Percentiles rank a stretch among this genome's conserved stretches.
Conservation (phyloP, 1,140 invertebrate genomes). For the Pectinophora gossypiella region DNA sequence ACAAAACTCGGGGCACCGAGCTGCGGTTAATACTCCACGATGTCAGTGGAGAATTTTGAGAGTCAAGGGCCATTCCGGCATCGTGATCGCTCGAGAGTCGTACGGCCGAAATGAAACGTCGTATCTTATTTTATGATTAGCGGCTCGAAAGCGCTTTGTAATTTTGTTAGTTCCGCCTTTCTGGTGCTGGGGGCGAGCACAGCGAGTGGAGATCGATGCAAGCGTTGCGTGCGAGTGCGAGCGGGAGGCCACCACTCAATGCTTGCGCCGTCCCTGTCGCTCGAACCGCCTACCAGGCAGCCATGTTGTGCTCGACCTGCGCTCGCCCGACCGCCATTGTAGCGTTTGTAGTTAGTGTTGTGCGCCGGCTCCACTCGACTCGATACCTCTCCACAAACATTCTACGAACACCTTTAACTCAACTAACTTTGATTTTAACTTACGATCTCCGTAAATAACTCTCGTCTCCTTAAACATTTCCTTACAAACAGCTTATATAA, state of each 20-base stretch:
- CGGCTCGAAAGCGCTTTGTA: constrained; percentile 74
- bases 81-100: constrained; percentile 70
- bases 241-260: constrained; percentile 35
- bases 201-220: constrained; percentile 72
- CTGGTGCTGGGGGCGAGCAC: constrained; percentile 71
- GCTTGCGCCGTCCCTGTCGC: constrained; percentile 50
- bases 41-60: constrained; percentile 70
- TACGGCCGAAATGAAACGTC: constrained; percentile 74
- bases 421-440: too few relatives aligned
- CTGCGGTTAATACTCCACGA: constrained; percentile 60
- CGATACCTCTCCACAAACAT: too few relatives aligned
- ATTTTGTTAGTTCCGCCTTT: constrained; percentile 76
- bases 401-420: too few relatives aligned
- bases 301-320: constrained; percentile 74
- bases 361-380: constrained; percentile 42
- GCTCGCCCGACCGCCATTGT: constrained; percentile 73
- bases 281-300: constrained; percentile 72
- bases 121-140: constrained; percentile 76
- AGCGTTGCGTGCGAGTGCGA: constrained; percentile 63
- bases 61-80: constrained; percentile 71
- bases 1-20: constrained; percentile 40
- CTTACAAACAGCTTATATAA: too few relatives aligned
- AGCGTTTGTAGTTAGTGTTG: constrained; percentile 66
- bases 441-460: too few relatives aligned
- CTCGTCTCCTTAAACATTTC: too few relatives aligned